Conservation (phyloP, 2,113 vertebrate genomes). For the Equus przewalskii region DNA sequence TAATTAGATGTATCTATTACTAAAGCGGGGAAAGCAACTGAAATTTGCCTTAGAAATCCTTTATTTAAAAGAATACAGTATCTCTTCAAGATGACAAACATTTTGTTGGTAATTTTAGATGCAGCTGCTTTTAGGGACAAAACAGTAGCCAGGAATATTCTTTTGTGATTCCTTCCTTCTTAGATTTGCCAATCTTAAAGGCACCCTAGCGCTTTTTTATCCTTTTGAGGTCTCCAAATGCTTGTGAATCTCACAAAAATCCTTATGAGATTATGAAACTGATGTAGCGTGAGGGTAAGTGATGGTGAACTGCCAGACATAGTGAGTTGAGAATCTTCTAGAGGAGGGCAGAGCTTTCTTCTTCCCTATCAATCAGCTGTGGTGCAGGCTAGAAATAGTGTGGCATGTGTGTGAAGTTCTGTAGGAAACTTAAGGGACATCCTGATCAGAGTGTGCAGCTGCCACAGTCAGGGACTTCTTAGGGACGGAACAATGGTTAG, state of each 20-base stretch:
- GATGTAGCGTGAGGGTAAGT: not conserved
- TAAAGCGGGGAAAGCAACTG: conserved; percentile 65
- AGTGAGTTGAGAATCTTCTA: not conserved
- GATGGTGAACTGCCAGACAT: not conserved
- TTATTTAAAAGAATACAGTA: conserved; percentile 65
- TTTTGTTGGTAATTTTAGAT: conserved; percentile 31
- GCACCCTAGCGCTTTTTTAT: not conserved
- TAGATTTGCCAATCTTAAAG: conserved; percentile 14
- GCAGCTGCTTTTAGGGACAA: not conserved
- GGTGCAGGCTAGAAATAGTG: too few relatives aligned
- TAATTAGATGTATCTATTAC: conserved; percentile 79
- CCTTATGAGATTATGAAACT: not conserved
- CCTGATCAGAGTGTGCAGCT: not conserved
- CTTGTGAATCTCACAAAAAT: not conserved
- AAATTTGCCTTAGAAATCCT: conserved; percentile 70
- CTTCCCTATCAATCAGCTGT: not conserved
- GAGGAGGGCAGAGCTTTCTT: not conserved
- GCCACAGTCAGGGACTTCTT: not conserved
- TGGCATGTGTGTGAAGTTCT: not conserved
- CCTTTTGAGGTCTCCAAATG: conserved; percentile 7
- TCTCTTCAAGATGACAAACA: conserved; percentile 19
- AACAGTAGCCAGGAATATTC: not conserved
- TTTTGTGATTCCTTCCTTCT: not conserved
- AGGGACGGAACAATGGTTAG: not conserved
- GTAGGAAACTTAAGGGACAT: not conserved